Base-by-base conservation (phyloP, 2,888 invertebrate genomes). In the Mimas tiliae region DNA sequence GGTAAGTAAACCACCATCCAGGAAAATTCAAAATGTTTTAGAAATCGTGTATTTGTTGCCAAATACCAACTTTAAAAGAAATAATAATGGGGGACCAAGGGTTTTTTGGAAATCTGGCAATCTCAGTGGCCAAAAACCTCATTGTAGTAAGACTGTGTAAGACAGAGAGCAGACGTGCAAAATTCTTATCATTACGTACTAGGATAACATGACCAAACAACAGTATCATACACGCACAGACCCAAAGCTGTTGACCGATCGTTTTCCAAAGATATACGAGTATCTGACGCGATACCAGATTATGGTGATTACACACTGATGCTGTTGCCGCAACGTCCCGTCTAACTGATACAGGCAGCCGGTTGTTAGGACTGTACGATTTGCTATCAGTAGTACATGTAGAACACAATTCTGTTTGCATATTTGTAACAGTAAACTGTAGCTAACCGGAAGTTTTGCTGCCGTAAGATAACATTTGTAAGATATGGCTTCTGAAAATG, bases 261-360 rank as follows among this genome's bases (percentile, higher is more conserved):
- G 74, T 74, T 69, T 73, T 42, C 70, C 69, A 65, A 72, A 77
- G 75, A 74, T 73, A 75, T 74, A 79, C 74, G 69, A 66, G 72
- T 68, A 72, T 71, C 70, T 77, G 77, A 75, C 72, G 74, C 74
- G 73, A 73, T 72, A 69, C 66, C 67, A 64, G 77, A 78, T 79
- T 75, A 75, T 74, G 66, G 67, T 78, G 74, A 78, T 78, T 79
- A 79, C 71, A 74, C 45, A 64, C 67, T 67, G 69, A 65, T 51
- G 66, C 65, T 3, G 34, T 16, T 38, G 42, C 14, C 1, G 27
- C 52, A 27, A 16, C 38, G 34, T 38, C 12, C 38, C 58, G 16
- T 34, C 16, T 19, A 38, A 42, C 19, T 16, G 34, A 34, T 34
- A 42, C 58, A 12, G 42, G 42, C 58, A 58, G 42, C 42, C 58